Conservation (phyloP, 2,888 invertebrate species). For the Sclerodermus sp. region DNA sequence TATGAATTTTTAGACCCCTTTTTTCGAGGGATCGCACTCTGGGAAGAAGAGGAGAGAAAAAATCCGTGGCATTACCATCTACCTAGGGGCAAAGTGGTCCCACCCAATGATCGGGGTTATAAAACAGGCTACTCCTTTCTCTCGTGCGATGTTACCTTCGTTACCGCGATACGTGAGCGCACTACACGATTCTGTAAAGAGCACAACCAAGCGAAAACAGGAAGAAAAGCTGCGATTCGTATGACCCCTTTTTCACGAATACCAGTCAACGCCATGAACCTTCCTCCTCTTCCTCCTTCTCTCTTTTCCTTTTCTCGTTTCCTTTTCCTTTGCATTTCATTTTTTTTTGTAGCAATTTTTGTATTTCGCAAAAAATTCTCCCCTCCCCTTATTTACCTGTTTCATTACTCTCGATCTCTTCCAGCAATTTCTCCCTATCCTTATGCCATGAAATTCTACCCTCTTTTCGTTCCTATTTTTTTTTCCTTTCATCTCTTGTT, state of each 20-base stretch:
- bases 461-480: neutral
- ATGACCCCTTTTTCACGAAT: neutral
- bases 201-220: neutral
- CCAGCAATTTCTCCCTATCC: too few species aligned
- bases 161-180: conserved; percentile 29
- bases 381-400: too few species aligned
- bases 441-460: too few species aligned
- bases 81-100: neutral
- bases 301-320: neutral
- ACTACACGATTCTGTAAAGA: conserved; percentile 18
- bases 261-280: neutral
- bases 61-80: neutral
- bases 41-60: neutral
- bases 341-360: too few species aligned
- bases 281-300: neutral
- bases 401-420: too few species aligned
- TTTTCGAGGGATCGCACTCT: neutral
- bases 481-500: neutral
- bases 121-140: neutral
- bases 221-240: neutral
- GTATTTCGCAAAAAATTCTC: too few species aligned
- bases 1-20: neutral
- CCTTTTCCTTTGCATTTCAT: too few species aligned
- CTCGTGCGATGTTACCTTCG: conserved; percentile 19
- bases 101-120: conserved; percentile 1